Conservation (phyloP, 37 sponge, comb jelly and placozoan species). For the Hexactinellida sp. region DNA sequence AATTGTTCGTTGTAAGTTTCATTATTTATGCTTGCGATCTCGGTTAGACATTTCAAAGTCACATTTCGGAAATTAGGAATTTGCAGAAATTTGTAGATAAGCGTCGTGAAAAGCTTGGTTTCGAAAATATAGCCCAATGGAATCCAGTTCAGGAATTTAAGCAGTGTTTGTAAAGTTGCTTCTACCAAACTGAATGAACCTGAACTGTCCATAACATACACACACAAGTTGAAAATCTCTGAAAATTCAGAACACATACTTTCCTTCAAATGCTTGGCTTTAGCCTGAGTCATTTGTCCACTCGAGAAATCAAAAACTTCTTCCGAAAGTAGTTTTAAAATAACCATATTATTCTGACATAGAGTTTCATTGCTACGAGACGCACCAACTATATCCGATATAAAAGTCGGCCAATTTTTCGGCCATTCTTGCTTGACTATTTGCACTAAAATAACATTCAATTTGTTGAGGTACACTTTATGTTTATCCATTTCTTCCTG, state of each 20-base stretch:
- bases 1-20: constrained; percentile 65
- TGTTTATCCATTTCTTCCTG: constrained; percentile 40
- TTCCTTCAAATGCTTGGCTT: constrained; percentile 91
- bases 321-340: constrained; percentile 93
- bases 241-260: constrained; percentile 94
- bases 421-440: constrained; percentile 99
- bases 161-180: constrained; percentile 45
- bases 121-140: constrained; percentile 98
- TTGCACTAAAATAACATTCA: constrained; percentile 88
- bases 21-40: constrained; percentile 38
- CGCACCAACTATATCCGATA: constrained; percentile 86
- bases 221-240: constrained; percentile 80
- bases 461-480: constrained; percentile 71
- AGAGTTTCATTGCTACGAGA: constrained; percentile 81
- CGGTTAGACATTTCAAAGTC: constrained; percentile 92
- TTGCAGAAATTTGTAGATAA: constrained; percentile 90
- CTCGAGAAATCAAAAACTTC: constrained; percentile 96
- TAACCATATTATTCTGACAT: constrained; percentile 91
- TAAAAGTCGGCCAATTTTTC: constrained; percentile 86
- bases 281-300: constrained; percentile 96
- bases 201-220: constrained; percentile 54
- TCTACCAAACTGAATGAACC: not conserved
- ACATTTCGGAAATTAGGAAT: constrained; percentile 93
- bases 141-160: constrained; percentile 89
- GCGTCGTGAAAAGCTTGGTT: constrained; percentile 89